Evolutionary conservation across 2,888 invertebrate species (phyloP), one percentile per base, ranked within the genome.

Genomic region (Hololepta plana): DNA sequence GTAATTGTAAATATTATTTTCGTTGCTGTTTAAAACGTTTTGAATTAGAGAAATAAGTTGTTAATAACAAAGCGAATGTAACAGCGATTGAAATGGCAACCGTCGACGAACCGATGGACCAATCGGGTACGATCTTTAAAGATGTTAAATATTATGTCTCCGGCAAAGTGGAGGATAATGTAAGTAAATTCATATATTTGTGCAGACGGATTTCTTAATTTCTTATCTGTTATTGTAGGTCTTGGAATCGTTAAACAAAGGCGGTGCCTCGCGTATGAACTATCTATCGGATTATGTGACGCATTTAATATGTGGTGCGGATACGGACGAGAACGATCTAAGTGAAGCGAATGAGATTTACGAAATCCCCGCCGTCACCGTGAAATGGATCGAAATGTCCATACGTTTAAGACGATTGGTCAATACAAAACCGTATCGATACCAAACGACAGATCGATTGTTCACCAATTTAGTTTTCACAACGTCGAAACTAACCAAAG

Each of bases 221-320:
- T 22, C n/a, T 13, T 3, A 4, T 35, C 28, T 32, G 33, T 35
- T 23, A 35, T 65, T 66, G 32, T 55, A 87, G 87, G 65, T 82
- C 46, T 58, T 75, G 46, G 66, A 67, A 43, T 58, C 85, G 40
- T 61, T 93, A 32, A 77, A 76, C 55, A 67, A 70, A 49, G 85
- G 87, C 36, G 90, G 91, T 27, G 93, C 82, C 12, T 85, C 87
- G 51, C 72, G 73, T 38, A 76, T 79, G 37, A 75, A 74, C 42
- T 93, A 87, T 59, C 72, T 88, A 42, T 79, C 84, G 34, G 87
- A 90, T 57, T 80, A 79, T 58, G 82, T 90, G 38, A 91, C 91
- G 21, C 90, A 91, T 62, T 64, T 88, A 42, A 80, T 95, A 47
- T 85, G 87, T 41, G 90, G 82, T 13, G 62, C 70, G 38, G 77